Base-by-base conservation (phyloP, 2,113 vertebrate species). In the Tachysurus vachellii region DNA sequence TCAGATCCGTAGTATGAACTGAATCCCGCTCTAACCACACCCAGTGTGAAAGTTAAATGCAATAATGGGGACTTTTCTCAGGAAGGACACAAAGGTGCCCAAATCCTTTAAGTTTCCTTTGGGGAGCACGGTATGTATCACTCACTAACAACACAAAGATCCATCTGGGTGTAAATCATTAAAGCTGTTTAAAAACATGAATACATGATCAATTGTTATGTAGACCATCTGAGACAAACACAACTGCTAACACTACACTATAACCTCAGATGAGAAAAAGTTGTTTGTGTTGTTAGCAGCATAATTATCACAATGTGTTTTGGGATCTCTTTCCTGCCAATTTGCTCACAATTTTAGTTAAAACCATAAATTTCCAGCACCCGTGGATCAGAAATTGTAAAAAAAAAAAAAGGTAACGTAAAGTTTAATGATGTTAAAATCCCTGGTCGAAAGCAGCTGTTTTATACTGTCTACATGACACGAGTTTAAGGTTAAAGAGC, bases 111-210 rank as follows among this genome's bases (percentile, higher is more conserved):
- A 90, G 31, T 31, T 86, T 88, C 14, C 77, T 84, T 64, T 11
- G 14, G 77, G 85, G 88, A 87, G 79, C 83, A 66, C 89, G 70
- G 88, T 91, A 28, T 57, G 31, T 56, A 73, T 90, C 88, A 79
- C 64, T 88, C 80, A 80, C 28, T n/a, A 28, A 77, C 47, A 77
- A 28, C 44, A 77, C 23, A 4, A 12, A 75, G 71, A 77, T 77
- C 26, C 16, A 47, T n/a, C 12, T 50, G 21, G 71, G 21, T 10
- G 42, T 75, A 26, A 12, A 13, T n/a, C 75, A 28, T 53, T 79
- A 54, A 28, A 54, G 26, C 13, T 53, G 14, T 54, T 54, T 54
- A 54, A 77, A 54, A 36, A 36, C 36, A 2, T 75, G 42, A 75
- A 75, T 47, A 47, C 8, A 21, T 36, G 36, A 36, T 36, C 36